Base-by-base conservation (phyloP, 1,140 invertebrate species). In the Sminthurides bifidus region DNA sequence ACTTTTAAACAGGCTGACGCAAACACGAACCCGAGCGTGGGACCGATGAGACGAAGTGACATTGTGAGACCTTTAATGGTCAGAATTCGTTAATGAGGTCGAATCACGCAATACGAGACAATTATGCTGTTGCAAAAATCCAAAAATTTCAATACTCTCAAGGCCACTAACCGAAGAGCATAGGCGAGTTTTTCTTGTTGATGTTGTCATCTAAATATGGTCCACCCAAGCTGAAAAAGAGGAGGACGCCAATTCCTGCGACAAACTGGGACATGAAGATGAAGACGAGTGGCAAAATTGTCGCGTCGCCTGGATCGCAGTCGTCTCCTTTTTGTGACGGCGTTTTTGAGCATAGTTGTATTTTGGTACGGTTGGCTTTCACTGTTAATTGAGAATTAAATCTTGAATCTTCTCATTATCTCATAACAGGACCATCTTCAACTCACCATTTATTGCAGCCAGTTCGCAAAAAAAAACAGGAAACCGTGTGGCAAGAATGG, bases 121-220 rank as follows among this genome's bases (percentile, higher is more conserved):
- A n/a, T n/a, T n/a, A n/a, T n/a, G 33, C 33, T 35, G 33, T 35
- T 10, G 33, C 33, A 35, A 10, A 10, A 35, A n/a, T n/a, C 33
- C n/a, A 35, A 35, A 35, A 35, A 35, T 35, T 10, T 8, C n/a
- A 35, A 35, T 35, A 35, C 8, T 35, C 12, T 24, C 48, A 46
- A 29, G 10, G 38, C 19, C 30, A 31, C 38, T 54, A 66, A 77
- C 76, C 77, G 51, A 83, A 65, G 35, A 82, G 68, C 60, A 80
- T 71, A 0, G 81, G 81, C 0, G 79, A 79, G 61, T 80, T 79
- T 15, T 76, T 79, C 61, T 81, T 79, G 62, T 81, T 79, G 0
- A 79, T 79, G 59, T 82, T 83, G 55, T 83, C 81, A 65, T 83
- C 81, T 48, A 83, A 64, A 62, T 83, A 83, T 1, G 81, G 79